Percentiles rank a stretch among this genome's conserved stretches.
Conservation (phyloP, 2,113 vertebrate species). For the Phrynosoma blainvillii region DNA sequence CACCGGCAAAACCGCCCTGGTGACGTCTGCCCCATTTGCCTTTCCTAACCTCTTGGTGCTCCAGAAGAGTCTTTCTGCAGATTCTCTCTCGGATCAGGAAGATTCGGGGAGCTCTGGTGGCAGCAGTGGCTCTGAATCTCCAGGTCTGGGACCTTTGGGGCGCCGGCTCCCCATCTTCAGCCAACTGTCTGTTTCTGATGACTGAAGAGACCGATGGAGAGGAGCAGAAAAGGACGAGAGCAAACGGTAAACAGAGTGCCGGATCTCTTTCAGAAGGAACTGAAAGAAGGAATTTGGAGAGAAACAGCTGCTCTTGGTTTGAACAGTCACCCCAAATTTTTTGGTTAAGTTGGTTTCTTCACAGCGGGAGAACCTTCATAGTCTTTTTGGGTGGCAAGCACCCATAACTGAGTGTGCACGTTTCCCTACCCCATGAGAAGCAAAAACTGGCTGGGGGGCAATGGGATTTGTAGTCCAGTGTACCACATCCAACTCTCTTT, state of each 20-base stretch:
- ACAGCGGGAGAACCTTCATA: too few relatives aligned
- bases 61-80: conserved; percentile 72
- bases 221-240: too few relatives aligned
- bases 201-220: neutral
- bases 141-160: conserved; percentile 71
- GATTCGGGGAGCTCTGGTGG: conserved; percentile 79
- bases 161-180: conserved; percentile 81
- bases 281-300: neutral
- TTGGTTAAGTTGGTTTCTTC: neutral
- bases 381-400: neutral
- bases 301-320: too few relatives aligned
- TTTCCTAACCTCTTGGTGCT: conserved; percentile 51
- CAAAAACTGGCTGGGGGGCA: neutral
- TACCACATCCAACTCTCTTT: too few relatives aligned
- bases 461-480: too few relatives aligned
- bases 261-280: too few relatives aligned
- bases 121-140: conserved; percentile 77
- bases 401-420: too few relatives aligned
- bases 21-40: conserved; percentile 2
- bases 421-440: neutral
- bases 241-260: neutral
- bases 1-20: neutral
- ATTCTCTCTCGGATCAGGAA: conserved; percentile 81
- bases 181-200: conserved; percentile 70
- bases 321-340: too few relatives aligned